Evolutionary conservation across 2,888 invertebrate species (phyloP).

Genomic region (Glyphotaelius pellucidus): DNA sequence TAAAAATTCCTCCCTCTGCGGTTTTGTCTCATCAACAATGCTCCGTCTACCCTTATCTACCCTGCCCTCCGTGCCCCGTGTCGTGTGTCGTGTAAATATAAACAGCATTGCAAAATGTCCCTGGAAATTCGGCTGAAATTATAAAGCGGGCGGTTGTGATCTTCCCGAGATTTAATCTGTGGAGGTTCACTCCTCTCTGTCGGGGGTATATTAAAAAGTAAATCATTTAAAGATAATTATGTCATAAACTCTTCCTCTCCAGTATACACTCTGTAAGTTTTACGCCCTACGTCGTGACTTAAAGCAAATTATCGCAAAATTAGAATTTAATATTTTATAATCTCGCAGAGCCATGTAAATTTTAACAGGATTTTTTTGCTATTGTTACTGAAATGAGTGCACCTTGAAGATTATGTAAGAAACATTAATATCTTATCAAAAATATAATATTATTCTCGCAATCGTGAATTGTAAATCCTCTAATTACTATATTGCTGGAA

Average conservation of each 20-base stretch:
- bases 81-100: conserved; percentile 21
- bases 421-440: no score
- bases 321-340: background rate
- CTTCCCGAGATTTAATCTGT: conserved; percentile 5
- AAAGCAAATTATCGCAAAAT: background rate
- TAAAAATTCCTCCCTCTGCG: conserved; percentile 43
- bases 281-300: background rate
- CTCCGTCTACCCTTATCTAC: conserved; percentile 18
- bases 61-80: background rate
- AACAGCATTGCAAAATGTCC: background rate
- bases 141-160: conserved; percentile 8
- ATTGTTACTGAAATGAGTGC: background rate
- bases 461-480: no score
- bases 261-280: background rate
- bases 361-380: no score
- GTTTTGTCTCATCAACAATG: conserved; percentile 49
- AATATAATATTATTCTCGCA: no score
- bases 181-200: background rate
- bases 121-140: background rate
- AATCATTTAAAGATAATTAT: background rate
- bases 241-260: background rate
- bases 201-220: background rate
- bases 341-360: background rate
- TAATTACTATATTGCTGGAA: no score
- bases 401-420: background rate